Evolutionary conservation across 1,140 invertebrate genomes (phyloP).

Genomic region (Drosophila equinoxialis): DNA sequence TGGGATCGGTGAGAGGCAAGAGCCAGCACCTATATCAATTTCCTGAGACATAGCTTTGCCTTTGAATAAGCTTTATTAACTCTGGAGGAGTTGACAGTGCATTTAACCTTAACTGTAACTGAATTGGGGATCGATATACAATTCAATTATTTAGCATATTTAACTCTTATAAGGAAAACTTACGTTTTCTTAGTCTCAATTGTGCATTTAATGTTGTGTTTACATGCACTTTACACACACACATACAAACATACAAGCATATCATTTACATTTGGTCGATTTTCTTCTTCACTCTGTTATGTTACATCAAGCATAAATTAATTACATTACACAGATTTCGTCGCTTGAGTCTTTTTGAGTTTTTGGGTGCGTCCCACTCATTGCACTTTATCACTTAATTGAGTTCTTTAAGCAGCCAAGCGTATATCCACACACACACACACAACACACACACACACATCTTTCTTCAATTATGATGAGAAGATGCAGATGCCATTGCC

Average conservation of each 20-base stretch:
- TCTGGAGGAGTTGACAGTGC: too few relatives aligned
- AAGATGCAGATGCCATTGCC: slow-evolving; percentile 30
- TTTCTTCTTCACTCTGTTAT: slow-evolving; percentile 4
- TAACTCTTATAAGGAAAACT: too few relatives aligned
- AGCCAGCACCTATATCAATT: too few relatives aligned
- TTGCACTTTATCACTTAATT: slow-evolving; percentile 56
- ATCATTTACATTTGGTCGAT: slow-evolving; percentile 11
- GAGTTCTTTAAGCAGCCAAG: slow-evolving; percentile 61
- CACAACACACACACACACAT: slow-evolving; percentile 28
- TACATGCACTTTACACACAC: neutral
- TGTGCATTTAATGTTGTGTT: too few relatives aligned
- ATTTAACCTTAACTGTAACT: too few relatives aligned
- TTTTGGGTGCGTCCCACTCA: slow-evolving; percentile 6
- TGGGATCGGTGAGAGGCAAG: too few relatives aligned
- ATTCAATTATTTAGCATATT: neutral
- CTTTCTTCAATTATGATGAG: slow-evolving; percentile 41
- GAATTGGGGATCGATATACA: neutral
- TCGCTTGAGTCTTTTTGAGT: neutral
- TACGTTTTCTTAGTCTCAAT: neutral
- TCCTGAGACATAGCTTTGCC: too few relatives aligned
- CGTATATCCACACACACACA: slow-evolving; percentile 19
- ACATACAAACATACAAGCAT: neutral
- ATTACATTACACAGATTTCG: slow-evolving; percentile 32
- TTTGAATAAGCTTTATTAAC: too few relatives aligned
- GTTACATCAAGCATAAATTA: slow-evolving; percentile 27